Evolutionary conservation across 1,140 invertebrate species (phyloP), one percentile per base, ranked within the genome.

Genomic region (Pteromalus puparum): DNA sequence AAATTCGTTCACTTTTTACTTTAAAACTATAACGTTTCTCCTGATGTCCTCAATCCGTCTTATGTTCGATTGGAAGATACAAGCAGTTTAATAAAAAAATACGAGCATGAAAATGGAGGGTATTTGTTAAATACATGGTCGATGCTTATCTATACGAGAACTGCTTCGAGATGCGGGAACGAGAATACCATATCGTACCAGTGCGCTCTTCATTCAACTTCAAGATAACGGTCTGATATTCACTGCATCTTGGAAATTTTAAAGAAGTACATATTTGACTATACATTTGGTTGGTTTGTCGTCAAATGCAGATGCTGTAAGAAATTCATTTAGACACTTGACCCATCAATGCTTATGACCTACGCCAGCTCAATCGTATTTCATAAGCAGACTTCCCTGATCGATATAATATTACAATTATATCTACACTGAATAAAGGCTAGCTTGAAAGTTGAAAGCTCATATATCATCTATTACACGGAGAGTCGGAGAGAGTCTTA

Each of bases 141-240:
- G 46, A 72, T 48, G 67, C 67, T 81, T 72, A 81, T 81, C 78
- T 70, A 9, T 48, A 21, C 48, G 38, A 61, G 38, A 61, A 21
- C 15, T 26, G n/a, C 9, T 24, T 42, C 38, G 6, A 30, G 38
- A 46, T 72, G 10, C 46, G 15, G 48, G 21, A 81, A 67, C 15
- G 10, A 78, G 28, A 48, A 24, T 78, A 24, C 30, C 18, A 21
- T 34, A 65, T 67, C 53, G 53, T 61, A 67, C 12, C 12, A n/a
- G 15, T 15, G 53, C 3, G 18, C 21, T 5, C 18, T n/a, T 61
- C 53, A 61, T 61, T 61, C 21, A 61, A 61, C 53, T 21, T 61
- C 6, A n/a, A 61, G 53, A 61, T 61, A 61, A 61, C 53, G 18
- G 6, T 61, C 53, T 61, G 18, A n/a, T 61, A 61, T 18, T 21